phyloP scores from a whole-genome alignment of 1,140 invertebrate species.

The Ptiloglossa arizonensis region DNA sequence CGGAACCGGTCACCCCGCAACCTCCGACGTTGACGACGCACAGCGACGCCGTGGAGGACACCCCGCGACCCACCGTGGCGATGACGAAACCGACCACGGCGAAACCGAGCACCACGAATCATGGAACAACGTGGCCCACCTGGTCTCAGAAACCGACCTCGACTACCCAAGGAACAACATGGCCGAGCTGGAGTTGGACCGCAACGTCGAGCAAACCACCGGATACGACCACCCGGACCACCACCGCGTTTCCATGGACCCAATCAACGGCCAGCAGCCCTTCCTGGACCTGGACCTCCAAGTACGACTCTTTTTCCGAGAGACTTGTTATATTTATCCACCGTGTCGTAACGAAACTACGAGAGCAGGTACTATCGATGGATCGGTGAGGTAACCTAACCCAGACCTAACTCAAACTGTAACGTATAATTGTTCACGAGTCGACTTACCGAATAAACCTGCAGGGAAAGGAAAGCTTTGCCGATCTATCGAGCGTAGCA shows the following conservation, averaged over 20 bases:
- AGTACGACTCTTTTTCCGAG: neutral
- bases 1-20: slow-evolving; percentile 86
- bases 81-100: slow-evolving; percentile 75
- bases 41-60: slow-evolving; percentile 70
- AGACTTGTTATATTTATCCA: too few species aligned
- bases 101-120: slow-evolving; percentile 64
- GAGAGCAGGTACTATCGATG: too few species aligned
- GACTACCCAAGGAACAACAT: slow-evolving; percentile 12
- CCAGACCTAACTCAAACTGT: too few species aligned
- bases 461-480: too few species aligned
- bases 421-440: too few species aligned
- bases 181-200: slow-evolving; percentile 56
- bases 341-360: too few species aligned
- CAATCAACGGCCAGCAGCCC: slow-evolving; percentile 8
- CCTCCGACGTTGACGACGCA: slow-evolving; percentile 87
- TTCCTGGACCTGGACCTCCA: neutral
- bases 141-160: slow-evolving; percentile 65
- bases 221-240: slow-evolving; percentile 33
- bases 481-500: too few species aligned
- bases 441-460: too few species aligned
- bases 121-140: slow-evolving; percentile 66
- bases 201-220: slow-evolving; percentile 53
- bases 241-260: slow-evolving; percentile 14
- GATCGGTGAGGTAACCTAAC: too few species aligned
- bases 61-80: slow-evolving; percentile 74